A percentile compares a stretch with the other conserved stretches of the same genome.
Evolutionary conservation across 2,888 invertebrate species (phyloP).

Genomic region (Pachydiplax longipennis): DNA sequence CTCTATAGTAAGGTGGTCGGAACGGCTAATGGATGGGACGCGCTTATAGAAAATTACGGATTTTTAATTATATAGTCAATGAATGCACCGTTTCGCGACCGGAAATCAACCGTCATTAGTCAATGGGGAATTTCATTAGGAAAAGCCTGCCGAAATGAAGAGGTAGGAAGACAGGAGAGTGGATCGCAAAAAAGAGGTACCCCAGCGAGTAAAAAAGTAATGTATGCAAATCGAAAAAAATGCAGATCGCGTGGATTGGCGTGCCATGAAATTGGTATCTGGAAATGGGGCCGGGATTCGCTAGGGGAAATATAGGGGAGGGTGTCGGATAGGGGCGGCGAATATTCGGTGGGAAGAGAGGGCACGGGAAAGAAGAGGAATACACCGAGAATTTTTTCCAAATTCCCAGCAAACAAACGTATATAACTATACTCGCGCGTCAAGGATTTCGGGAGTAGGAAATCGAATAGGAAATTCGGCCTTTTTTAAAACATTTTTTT

Average conservation of each 20-base stretch:
- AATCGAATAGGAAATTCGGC: neutral
- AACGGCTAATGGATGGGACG: no score
- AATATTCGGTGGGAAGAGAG: neutral
- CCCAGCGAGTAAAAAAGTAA: conserved; percentile 34
- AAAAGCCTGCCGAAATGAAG: neutral
- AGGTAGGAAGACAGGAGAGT: neutral
- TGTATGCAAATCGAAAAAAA: conserved; percentile 44
- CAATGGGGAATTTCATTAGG: no score
- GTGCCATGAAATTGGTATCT: conserved; percentile 42
- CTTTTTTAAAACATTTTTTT: neutral
- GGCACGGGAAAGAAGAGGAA: neutral
- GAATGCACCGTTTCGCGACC: no score
- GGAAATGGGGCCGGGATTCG: neutral
- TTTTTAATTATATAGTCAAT: no score
- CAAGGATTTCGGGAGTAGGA: neutral
- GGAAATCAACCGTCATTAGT: no score
- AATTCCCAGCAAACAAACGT: neutral
- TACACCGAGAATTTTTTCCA: neutral
- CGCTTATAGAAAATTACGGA: no score
- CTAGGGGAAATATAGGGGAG: neutral
- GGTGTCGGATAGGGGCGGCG: neutral
- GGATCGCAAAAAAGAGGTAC: neutral
- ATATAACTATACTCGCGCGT: neutral
- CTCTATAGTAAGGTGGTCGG: no score
- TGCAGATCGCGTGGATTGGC: conserved; percentile 10